Base-by-base conservation (phyloP, 2,797 vertebrate genomes). In the Pseudomugil tenellus region DNA sequence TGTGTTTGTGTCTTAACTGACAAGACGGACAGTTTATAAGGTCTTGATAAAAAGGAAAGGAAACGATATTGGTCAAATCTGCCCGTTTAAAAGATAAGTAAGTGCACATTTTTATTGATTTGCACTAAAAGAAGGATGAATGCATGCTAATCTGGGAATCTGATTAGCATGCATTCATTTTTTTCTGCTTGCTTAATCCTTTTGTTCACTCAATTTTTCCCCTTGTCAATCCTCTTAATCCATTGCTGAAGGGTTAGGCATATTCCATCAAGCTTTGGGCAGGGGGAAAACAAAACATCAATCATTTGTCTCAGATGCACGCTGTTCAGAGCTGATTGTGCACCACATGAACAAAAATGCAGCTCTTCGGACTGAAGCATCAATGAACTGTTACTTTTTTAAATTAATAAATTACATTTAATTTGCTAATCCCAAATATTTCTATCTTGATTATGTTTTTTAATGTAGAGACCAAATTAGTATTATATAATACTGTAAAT, bases 1-100 rank as follows among this genome's bases (percentile, higher is more conserved):
- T 65, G 58, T 76, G 76, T 66, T 58, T 84, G 72, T 76, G 79
- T 66, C 74, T 74, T 52, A 78, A 85, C 73, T 89, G 84, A 89
- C 75, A 73, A 65, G 74, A 76, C n/a, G 69, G 67, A 84, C 35
- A 70, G 49, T 80, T 80, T 74, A 71, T 80, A 67, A 77, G 43
- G n/a, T n/a, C n/a, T n/a, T n/a, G n/a, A n/a, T n/a, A n/a, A 74
- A 87, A 77, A 78, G 64, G 63, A 81, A 73, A 80, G 55, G 53
- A 43, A 11, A 25, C 34, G 19, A 35, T 43, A 17, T 54, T 32
- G 35, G 13, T 32, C 0, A 7, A 29, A 52, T 66, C 63, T 17
- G 19, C 32, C 16, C 4, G 21, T 64, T 35, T 51, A 57, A 5
- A 53, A 34, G 34, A 13, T 59, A n/a, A 17, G 63, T 21, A n/a